phyloP scores from a whole-genome alignment of 1,140 invertebrate genomes.

The Pentalonia nigronervosa region DNA sequence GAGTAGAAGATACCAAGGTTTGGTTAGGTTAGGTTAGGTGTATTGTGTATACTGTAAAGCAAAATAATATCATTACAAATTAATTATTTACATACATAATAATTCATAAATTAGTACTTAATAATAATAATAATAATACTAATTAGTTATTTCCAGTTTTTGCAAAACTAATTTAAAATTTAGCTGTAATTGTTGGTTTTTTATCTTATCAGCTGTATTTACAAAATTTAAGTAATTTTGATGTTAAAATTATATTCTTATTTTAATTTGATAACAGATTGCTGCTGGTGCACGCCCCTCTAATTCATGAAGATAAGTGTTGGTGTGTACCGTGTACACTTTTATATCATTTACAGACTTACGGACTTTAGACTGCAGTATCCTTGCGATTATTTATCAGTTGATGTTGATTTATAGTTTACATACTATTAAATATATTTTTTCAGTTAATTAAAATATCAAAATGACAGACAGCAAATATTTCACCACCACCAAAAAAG shows the following conservation, averaged over 20 bases:
- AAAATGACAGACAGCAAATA: slow-evolving; percentile 99
- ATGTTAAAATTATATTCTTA: not conserved
- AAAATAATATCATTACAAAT: not conserved
- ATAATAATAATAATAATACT: not conserved
- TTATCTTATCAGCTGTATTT: not conserved
- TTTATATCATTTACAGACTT: not conserved
- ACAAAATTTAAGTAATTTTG: not conserved
- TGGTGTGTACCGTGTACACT: not conserved
- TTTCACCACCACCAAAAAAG: slow-evolving; percentile 99
- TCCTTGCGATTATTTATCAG: not conserved
- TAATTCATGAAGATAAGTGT: slow-evolving; percentile 16
- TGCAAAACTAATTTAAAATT: not conserved
- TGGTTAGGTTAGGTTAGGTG: too few species aligned
- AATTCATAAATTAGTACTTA: not conserved
- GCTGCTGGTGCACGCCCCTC: not conserved
- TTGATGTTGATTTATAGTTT: not conserved
- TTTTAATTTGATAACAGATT: not conserved
- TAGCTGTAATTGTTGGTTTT: not conserved
- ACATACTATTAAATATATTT: not conserved
- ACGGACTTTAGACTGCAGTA: too few species aligned
- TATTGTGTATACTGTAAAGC: too few species aligned
- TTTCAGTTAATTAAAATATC: slow-evolving; percentile 17
- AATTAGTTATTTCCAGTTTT: not conserved
- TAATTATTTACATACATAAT: not conserved
- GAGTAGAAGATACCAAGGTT: not conserved